Evolutionary conservation across 2,113 vertebrate species (phyloP).

Genomic region (Hippocampus comes): DNA sequence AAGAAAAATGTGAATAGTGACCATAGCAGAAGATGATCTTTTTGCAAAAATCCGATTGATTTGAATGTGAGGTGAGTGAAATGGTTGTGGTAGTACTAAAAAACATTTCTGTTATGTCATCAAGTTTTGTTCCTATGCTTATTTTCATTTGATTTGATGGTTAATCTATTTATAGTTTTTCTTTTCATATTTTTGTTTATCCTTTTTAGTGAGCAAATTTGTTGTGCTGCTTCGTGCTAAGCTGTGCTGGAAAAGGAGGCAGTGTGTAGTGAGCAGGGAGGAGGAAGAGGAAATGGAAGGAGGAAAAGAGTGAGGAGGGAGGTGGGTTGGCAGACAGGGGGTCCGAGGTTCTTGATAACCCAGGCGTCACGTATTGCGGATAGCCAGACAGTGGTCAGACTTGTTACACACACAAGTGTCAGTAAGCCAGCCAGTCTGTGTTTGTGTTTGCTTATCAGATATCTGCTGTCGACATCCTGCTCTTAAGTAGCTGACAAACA

Average conservation of each 20-base stretch:
- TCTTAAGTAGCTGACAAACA: slow-evolving; percentile 23
- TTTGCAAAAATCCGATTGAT: background rate
- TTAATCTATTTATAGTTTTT: background rate
- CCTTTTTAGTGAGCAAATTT: background rate
- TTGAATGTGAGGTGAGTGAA: background rate
- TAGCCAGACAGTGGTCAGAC: slow-evolving; percentile 48
- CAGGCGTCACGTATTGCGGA: slow-evolving; percentile 52
- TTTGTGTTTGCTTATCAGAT: slow-evolving; percentile 45
- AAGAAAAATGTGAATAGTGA: slow-evolving; percentile 13
- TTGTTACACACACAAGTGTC: slow-evolving; percentile 13
- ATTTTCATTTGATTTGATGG: background rate
- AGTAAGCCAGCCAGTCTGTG: slow-evolving; percentile 34
- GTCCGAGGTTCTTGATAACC: slow-evolving; percentile 53
- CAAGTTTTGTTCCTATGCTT: background rate
- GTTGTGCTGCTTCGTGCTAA: background rate
- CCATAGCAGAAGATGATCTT: background rate
- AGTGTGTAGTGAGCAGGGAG: background rate
- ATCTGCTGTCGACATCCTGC: slow-evolving; percentile 22
- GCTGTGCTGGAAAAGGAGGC: slow-evolving; percentile 3
- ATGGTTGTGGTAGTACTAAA: background rate
- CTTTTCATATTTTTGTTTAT: background rate
- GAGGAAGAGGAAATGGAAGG: slow-evolving; percentile 34
- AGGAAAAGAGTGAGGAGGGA: slow-evolving; percentile 11
- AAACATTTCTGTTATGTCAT: background rate
- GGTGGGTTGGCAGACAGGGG: slow-evolving; percentile 22